A percentile compares a stretch with the other conserved stretches of the same genome.
Evolutionary conservation across 2,113 vertebrate genomes (phyloP).

Genomic region (Hemiprocne comata): DNA sequence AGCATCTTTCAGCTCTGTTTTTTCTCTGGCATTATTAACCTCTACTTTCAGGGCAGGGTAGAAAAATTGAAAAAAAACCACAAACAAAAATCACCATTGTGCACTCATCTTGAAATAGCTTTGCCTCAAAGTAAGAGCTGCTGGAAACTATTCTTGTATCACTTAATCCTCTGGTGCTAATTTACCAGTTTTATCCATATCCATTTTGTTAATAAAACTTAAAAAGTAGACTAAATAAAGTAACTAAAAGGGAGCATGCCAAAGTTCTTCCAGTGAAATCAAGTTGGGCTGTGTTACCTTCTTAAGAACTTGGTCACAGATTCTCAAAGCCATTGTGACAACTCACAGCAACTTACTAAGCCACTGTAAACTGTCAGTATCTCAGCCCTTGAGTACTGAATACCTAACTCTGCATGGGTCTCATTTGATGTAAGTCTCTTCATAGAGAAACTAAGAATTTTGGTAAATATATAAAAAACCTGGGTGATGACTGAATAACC

Average conservation of each 20-base stretch:
- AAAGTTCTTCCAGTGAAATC: background rate
- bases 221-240: background rate
- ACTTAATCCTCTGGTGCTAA: background rate
- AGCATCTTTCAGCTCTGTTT: background rate
- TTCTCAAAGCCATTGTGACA: background rate
- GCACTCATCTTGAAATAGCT: background rate
- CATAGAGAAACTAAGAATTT: background rate
- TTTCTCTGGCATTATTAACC: background rate
- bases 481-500: background rate
- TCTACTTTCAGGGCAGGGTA: background rate
- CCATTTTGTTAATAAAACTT: no score
- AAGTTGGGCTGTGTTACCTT: background rate
- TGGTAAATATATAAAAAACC: background rate
- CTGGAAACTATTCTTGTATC: background rate
- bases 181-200: background rate
- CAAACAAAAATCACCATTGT: no score
- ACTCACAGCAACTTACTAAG: background rate
- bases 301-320: background rate
- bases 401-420: background rate
- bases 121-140: background rate
- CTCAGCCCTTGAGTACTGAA: background rate
- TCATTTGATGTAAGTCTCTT: fast-evolving
- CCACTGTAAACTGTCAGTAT: background rate
- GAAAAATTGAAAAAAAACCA: background rate
- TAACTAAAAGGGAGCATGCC: background rate